Conservation (phyloP, 2,888 invertebrate species). For the Pristionchus exspectatus region DNA sequence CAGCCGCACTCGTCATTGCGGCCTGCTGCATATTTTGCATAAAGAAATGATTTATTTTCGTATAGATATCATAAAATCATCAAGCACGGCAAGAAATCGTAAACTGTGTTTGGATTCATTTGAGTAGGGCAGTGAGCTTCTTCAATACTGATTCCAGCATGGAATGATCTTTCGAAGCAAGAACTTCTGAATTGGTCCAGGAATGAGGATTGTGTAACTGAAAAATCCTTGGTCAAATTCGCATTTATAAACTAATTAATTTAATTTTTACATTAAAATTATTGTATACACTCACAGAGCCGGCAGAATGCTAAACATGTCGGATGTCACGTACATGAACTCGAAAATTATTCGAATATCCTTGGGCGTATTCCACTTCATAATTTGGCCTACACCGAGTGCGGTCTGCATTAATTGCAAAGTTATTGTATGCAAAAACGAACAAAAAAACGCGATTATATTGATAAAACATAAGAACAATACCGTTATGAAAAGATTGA, state of each 20-base stretch:
- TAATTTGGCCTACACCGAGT: not conserved
- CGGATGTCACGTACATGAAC: not conserved
- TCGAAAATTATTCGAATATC: not conserved
- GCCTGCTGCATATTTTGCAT: no score
- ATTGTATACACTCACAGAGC: not conserved
- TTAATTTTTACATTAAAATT: not conserved
- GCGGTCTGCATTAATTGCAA: not conserved
- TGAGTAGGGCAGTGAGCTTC: no score
- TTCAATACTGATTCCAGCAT: no score
- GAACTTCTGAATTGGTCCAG: not conserved
- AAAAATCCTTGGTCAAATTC: no score
- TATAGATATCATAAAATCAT: no score
- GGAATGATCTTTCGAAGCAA: no score
- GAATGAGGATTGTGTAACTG: not conserved
- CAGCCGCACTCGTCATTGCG: no score
- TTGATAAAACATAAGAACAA: not conserved
- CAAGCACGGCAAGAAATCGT: no score
- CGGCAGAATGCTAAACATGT: not conserved
- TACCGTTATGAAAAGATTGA: not conserved
- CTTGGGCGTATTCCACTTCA: not conserved
- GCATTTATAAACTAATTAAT: no score
- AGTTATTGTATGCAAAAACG: not conserved
- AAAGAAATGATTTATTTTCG: no score
- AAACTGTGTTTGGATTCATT: no score
- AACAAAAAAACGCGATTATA: not conserved